Evolutionary conservation across 2,888 invertebrate species (phyloP), one percentile per base, ranked within the genome.

Genomic region (Ophion ventricosus): DNA sequence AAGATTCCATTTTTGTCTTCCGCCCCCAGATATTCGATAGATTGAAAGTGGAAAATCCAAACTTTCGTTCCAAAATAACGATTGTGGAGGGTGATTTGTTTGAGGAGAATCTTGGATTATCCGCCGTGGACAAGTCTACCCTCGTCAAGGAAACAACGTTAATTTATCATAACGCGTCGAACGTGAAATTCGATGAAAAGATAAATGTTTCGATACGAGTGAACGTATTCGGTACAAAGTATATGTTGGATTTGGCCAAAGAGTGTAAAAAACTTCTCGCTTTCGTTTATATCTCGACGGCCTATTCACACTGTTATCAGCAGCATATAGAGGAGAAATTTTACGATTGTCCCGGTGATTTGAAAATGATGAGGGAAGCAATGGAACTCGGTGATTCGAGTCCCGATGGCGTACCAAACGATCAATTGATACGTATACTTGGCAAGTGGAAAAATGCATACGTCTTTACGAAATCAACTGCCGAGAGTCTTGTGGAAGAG

Each of bases 231-330:
- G 91, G 89, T 4, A 91, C 91, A 0, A 84, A 87, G 26, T 85
- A 86, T 23, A 80, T 90, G 84, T 84, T 91, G 49, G 90, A 90
- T 59, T 81, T 92, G 40, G 90, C 90, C 7, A 83, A 26, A 57
- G 85, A 88, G 0, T 92, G 91, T 66, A 82, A 76, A 11, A 83
- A 85, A 4, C 83, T 92, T 1, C 64, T 82, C 35, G 82, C 85
- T 4, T 92, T 90, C 59, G 25, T 88, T 4, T 88, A 90, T 61
- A 83, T 91, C 4, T 91, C 91, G 5, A 88, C 90, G 11, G 90
- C 89, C 1, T 91, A 84, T 77, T 88, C 91, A 0, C 89, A 90
- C 61, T 84, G 84, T 64, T 88, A 90, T 63, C 75, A 74, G 4
- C 8, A 73, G 29, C 74, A 84, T 11, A 80, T 89, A 29, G 88